phyloP scores from a whole-genome alignment of 2,888 invertebrate genomes.

The Altica lythri region DNA sequence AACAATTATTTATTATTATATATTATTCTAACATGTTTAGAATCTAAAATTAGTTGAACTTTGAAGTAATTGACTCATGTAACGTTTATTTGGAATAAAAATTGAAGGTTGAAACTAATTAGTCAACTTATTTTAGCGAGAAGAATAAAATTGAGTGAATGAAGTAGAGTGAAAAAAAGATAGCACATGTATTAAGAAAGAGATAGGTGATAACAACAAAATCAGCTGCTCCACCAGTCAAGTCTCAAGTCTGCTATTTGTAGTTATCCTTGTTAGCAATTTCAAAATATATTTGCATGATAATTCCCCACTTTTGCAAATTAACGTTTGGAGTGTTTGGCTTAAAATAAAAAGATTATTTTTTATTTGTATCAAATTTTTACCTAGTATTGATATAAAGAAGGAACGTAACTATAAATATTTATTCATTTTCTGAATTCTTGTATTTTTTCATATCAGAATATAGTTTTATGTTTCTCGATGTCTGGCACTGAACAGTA shows the following conservation, averaged over 20 bases:
- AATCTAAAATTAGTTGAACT: constrained; percentile 14
- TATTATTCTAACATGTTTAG: constrained; percentile 3
- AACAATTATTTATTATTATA: constrained; percentile 7
- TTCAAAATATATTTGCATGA: constrained; percentile 15
- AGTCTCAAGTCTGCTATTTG: constrained; percentile 9
- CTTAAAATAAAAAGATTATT: constrained; percentile 1
- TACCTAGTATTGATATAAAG: constrained; percentile 2
- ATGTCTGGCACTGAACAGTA: too few relatives aligned
- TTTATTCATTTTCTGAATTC: too few relatives aligned
- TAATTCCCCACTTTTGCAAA: constrained; percentile 3
- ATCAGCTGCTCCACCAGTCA: constrained; percentile 30
- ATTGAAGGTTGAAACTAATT: background rate
- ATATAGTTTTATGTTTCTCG: too few relatives aligned
- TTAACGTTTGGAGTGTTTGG: constrained; percentile 6
- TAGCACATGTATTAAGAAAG: constrained; percentile 9
- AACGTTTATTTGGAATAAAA: constrained; percentile 8
- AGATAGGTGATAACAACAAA: constrained; percentile 16
- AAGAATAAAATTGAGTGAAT: constrained; percentile 1
- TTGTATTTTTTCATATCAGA: too few relatives aligned
- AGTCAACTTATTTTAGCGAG: background rate
- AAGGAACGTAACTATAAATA: too few relatives aligned
- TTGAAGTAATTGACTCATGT: constrained; percentile 8
- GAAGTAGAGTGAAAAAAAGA: constrained; percentile 4
- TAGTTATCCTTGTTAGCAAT: constrained; percentile 19
- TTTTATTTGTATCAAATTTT: background rate